Base-by-base conservation (phyloP, 2,888 invertebrate species). In the Trichacis sp. region DNA sequence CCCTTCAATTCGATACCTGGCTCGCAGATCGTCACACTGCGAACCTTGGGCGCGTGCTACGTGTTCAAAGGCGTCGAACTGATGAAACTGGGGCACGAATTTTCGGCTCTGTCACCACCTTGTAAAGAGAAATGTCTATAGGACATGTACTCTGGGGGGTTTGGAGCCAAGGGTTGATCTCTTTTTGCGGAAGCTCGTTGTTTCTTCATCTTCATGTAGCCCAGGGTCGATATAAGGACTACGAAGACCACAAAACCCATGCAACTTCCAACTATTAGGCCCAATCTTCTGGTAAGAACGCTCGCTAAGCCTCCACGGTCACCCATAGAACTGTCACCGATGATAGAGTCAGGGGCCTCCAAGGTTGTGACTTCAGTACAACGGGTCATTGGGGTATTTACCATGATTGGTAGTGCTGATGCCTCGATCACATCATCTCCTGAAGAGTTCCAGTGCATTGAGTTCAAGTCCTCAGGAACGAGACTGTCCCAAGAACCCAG, bases 161-260 rank as follows among this genome's bases (percentile, higher is more conserved):
- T 88, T 0, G 80, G 75, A 1, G 88, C 86, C 63, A 91, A 89
- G 1, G 81, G 84, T 73, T 88, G 88, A 65, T 92, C 91, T 50
- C 91, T 85, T 84, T 94, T 94, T 6, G 90, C 88, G 18, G 91
- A 90, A 52, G 90, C 90, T 68, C 93, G 87, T 76, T 94, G 90
- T 82, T 95, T 93, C 85, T 95, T 93, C 77, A 93, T 89, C 84
- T 95, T 95, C 77, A 94, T 89, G 82, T 94, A 95, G 30, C 93
- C 93, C 65, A 95, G 87, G 24, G 92, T 91, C 8, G 94, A 93
- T 59, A 94, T 92, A 76, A 95, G 86, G 9, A 94, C 91, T 51
- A 95, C 89, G 80, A 95, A 95, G 51, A 95, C 93, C 68, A 94
- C 89, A 77, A 94, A 92, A 55, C 94, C 94, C 87, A 95, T 90